Evolutionary conservation across 2,113 vertebrate species (phyloP).

Genomic region (Corythaixoides concolor): DNA sequence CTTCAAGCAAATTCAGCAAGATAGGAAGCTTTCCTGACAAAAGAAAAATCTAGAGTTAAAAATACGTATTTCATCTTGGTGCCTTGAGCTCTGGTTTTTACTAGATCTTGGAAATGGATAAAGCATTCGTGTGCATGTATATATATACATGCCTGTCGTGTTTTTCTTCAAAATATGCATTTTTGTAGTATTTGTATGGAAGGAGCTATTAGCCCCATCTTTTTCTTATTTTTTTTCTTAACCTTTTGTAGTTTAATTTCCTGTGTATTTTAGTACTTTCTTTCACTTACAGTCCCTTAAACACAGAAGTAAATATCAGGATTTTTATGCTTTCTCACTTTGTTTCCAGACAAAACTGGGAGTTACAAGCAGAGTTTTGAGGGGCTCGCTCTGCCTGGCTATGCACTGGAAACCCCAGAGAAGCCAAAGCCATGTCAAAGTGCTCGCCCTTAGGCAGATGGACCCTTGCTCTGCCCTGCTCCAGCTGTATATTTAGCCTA

Average conservation of each 20-base stretch:
- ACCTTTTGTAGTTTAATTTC: constrained; percentile 7
- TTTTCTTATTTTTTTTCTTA: background rate
- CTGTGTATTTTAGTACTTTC: background rate
- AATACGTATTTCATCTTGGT: background rate
- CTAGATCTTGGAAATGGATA: background rate
- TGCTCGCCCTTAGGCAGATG: background rate
- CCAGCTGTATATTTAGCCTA: constrained; percentile 47
- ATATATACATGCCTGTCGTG: background rate
- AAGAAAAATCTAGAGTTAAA: background rate
- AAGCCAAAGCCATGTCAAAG: background rate
- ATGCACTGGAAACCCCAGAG: background rate
- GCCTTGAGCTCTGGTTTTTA: background rate
- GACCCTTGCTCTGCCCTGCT: constrained; percentile 3
- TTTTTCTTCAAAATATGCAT: background rate
- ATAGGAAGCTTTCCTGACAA: background rate
- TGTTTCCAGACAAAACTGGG: background rate
- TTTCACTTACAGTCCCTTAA: background rate
- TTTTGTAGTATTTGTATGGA: background rate
- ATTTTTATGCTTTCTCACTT: background rate
- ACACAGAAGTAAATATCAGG: background rate
- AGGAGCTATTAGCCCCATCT: background rate
- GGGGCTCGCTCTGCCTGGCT: background rate
- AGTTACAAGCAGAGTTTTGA: background rate
- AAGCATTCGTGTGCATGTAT: background rate
- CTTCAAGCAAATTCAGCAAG: background rate